Conservation (phyloP, 2,113 vertebrate species). For the Phyllopteryx taeniolatus region DNA sequence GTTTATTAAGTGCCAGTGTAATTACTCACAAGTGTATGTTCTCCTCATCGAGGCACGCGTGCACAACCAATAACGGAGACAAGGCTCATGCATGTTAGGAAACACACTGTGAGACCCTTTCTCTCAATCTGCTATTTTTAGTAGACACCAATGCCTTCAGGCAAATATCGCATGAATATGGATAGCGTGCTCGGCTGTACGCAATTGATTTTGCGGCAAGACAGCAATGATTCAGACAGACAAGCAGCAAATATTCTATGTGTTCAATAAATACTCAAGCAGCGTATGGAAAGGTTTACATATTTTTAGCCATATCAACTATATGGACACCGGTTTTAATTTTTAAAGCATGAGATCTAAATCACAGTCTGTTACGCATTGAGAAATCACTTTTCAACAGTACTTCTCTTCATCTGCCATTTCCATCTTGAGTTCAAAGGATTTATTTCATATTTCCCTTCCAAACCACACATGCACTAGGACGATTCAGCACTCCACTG, state of each 20-base stretch:
- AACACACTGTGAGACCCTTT: slow-evolving; percentile 68
- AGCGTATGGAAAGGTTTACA: background rate
- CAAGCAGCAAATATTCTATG: slow-evolving; percentile 55
- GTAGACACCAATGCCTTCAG: slow-evolving; percentile 75
- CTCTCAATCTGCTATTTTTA: slow-evolving; percentile 77
- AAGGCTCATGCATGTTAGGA: slow-evolving; percentile 59
- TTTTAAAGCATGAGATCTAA: background rate
- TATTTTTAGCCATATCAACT: background rate
- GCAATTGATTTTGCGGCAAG: slow-evolving; percentile 59
- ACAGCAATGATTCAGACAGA: slow-evolving; percentile 67
- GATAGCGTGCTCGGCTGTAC: slow-evolving; percentile 70
- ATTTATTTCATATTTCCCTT: background rate
- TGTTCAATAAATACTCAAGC: slow-evolving; percentile 46
- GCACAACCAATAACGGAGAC: slow-evolving; percentile 60
- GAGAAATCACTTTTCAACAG: background rate
- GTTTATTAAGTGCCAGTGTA: slow-evolving; percentile 26
- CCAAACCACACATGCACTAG: background rate
- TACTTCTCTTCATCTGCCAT: background rate
- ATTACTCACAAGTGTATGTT: slow-evolving; percentile 50
- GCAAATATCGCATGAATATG: slow-evolving; percentile 80
- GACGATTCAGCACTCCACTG: background rate
- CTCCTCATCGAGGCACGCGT: slow-evolving; percentile 54
- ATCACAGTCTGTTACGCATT: background rate
- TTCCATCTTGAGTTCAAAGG: background rate
- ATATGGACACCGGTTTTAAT: background rate